phyloP scores from a whole-genome alignment of 2,797 vertebrate species.

The Notoglanidium macrostoma region DNA sequence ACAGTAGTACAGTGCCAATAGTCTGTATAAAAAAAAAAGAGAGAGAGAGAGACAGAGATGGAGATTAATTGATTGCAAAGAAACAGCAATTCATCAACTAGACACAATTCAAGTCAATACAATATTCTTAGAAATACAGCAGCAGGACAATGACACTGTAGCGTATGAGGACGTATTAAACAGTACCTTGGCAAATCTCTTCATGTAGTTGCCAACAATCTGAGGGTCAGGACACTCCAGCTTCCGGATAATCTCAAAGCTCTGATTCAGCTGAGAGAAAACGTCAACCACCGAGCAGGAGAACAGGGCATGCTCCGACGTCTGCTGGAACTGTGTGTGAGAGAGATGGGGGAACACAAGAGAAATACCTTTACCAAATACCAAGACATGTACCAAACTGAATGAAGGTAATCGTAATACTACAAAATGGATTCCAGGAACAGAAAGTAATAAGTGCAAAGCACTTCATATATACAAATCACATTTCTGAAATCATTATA shows the following conservation, averaged over 20 bases:
- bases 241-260: constrained; percentile 97
- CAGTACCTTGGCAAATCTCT: constrained; percentile 93
- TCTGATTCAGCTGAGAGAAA: constrained; percentile 98
- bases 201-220: constrained; percentile 97
- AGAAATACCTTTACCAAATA: background rate
- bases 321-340: constrained; percentile 88
- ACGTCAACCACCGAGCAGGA: constrained; percentile 97
- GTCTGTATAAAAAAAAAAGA: constrained; percentile 71
- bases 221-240: constrained; percentile 95
- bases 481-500: background rate
- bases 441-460: background rate
- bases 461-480: background rate
- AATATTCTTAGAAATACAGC: background rate
- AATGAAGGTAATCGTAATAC: background rate
- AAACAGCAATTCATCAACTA: background rate
- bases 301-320: constrained; percentile 92
- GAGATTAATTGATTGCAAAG: background rate
- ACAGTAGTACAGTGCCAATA: constrained; percentile 93
- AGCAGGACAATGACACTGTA: background rate
- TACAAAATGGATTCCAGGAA: background rate
- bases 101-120: background rate
- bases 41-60: background rate
- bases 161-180: background rate
- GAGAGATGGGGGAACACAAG: background rate
- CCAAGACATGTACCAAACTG: too few species aligned